A percentile compares a stretch with the other conserved stretches of the same genome.
Evolutionary conservation across 2,113 vertebrate genomes (phyloP).

Genomic region (Takifugu bimaculatus): DNA sequence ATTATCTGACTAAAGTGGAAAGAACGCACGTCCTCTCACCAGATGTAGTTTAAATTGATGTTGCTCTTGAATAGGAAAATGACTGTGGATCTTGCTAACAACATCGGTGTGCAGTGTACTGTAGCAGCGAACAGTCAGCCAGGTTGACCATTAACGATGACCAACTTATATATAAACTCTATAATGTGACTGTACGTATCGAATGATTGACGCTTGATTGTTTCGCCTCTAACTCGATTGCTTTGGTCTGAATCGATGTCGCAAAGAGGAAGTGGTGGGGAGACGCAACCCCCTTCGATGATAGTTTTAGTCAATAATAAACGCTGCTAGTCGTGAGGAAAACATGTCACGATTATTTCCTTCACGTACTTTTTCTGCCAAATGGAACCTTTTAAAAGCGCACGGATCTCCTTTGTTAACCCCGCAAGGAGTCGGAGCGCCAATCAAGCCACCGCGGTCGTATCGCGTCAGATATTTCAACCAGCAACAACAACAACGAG

Average conservation of each 20-base stretch:
- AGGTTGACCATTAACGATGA: no score
- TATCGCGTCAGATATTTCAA: background rate
- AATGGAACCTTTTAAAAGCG: constrained; percentile 7
- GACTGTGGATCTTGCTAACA: no score
- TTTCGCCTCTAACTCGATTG: constrained; percentile 11
- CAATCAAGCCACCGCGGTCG: background rate
- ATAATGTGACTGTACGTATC: no score
- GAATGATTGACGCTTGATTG: no score
- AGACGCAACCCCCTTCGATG: no score
- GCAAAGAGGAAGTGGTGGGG: constrained; percentile 21
- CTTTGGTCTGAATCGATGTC: constrained; percentile 25
- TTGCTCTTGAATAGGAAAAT: no score
- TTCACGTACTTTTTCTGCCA: constrained; percentile 21
- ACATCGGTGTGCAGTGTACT: no score
- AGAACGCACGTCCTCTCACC: no score
- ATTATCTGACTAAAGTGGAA: no score
- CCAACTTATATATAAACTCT: no score
- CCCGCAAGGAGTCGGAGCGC: constrained; percentile 9
- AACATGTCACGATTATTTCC: constrained; percentile 59
- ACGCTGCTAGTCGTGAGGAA: background rate
- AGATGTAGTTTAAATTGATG: no score
- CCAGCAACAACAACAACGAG: constrained; percentile 33
- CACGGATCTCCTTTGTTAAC: constrained; percentile 11
- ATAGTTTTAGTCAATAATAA: background rate
- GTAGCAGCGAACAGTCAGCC: no score